Evolutionary conservation across 1,140 invertebrate genomes (phyloP).

Genomic region (Ooceraea biroi): DNA sequence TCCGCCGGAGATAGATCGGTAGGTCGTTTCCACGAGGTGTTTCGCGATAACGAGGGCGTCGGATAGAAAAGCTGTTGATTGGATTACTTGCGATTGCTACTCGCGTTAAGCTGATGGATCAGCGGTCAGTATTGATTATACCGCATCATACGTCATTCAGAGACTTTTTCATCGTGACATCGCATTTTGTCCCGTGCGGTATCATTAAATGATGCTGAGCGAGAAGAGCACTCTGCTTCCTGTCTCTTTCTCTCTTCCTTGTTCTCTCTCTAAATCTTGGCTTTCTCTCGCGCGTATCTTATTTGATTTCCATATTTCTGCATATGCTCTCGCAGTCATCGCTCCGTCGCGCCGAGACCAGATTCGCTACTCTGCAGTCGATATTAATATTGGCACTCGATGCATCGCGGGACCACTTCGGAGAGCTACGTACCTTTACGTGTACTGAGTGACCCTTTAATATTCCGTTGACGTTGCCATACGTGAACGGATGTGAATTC

Average conservation of each 20-base stretch:
- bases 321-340: constrained; percentile 1
- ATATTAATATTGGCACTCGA: constrained; percentile 75
- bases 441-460: constrained; percentile 71
- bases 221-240: not conserved
- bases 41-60: constrained; percentile 14
- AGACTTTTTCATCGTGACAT: constrained; percentile 1
- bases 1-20: constrained; percentile 22
- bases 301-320: constrained; percentile 50
- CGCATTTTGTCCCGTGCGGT: not conserved
- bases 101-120: not conserved
- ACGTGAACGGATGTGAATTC: constrained; percentile 70
- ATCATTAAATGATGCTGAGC: constrained; percentile 30
- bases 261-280: not conserved
- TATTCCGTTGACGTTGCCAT: constrained; percentile 70
- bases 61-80: constrained; percentile 23
- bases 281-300: constrained; percentile 38
- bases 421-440: constrained; percentile 61
- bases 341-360: not conserved
- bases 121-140: constrained; percentile 14
- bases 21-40: constrained; percentile 25
- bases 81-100: constrained; percentile 23
- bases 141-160: not conserved
- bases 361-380: constrained; percentile 59
- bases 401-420: constrained; percentile 63
- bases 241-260: no score